Conservation (phyloP, 2,797 vertebrate species). For the Enoplosus armatus region DNA sequence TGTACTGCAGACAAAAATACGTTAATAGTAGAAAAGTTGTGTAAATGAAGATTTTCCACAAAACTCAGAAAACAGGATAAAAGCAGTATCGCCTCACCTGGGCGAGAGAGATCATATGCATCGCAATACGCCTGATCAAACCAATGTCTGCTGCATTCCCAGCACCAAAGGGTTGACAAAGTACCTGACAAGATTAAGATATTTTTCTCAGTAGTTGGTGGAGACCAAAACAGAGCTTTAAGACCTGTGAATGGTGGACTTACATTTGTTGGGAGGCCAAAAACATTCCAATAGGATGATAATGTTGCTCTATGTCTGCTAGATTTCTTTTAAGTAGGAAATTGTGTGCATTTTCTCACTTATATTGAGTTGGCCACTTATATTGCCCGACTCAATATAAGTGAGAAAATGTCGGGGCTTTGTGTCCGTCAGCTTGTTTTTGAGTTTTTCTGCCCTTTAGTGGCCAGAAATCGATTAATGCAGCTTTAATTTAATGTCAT, state of each 20-base stretch:
- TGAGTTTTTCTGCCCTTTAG: neutral
- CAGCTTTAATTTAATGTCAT: conserved; percentile 6
- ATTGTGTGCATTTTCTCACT: too few relatives aligned
- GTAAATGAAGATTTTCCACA: neutral
- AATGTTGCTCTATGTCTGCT: neutral
- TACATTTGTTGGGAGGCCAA: too few relatives aligned
- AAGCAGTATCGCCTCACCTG: neutral
- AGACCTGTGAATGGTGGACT: neutral
- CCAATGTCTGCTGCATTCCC: too few relatives aligned
- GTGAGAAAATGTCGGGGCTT: neutral
- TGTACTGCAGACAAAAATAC: neutral
- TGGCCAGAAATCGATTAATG: neutral
- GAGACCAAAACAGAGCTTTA: neutral
- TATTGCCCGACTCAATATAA: too few relatives aligned
- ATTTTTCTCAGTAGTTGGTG: neutral
- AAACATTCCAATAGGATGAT: neutral
- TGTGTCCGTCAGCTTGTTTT: neutral
- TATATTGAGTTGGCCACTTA: neutral
- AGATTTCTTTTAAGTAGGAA: neutral
- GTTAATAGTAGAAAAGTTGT: neutral
- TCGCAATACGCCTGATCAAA: neutral
- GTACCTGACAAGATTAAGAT: neutral
- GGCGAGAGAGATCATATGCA: neutral
- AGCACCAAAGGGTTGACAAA: neutral
- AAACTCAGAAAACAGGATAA: neutral